Conservation (phyloP, 2,113 vertebrate species). For the Sporophila hypoxantha region DNA sequence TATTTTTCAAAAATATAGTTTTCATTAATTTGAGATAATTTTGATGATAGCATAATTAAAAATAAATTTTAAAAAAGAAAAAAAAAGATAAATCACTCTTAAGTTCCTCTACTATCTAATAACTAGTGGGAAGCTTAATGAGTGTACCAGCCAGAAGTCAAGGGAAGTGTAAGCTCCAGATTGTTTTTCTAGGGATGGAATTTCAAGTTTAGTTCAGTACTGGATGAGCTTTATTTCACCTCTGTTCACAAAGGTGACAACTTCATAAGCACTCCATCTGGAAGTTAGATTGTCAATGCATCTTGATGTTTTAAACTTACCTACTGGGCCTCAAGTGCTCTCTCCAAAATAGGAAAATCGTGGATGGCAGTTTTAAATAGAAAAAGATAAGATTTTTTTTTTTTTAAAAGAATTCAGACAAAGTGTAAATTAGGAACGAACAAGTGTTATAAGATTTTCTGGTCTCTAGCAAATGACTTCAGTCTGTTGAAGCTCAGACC, state of each 20-base stretch:
- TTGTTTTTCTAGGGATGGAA: not conserved
- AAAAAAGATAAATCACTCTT: not conserved
- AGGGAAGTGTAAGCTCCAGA: not conserved
- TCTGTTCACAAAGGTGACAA: not conserved
- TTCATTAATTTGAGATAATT: not conserved
- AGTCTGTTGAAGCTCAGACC: not conserved
- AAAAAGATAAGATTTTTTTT: not conserved
- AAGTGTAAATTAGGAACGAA: not conserved
- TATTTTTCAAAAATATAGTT: not conserved
- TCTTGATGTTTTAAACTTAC: not conserved
- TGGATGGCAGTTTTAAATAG: not conserved
- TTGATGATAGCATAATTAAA: not conserved
- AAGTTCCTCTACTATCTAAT: not conserved
- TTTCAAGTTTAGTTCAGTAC: not conserved
- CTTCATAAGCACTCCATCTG: not conserved
- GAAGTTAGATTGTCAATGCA: not conserved
- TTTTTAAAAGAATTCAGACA: no score
- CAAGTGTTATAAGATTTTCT: not conserved
- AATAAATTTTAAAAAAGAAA: no score
- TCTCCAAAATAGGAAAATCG: not conserved
- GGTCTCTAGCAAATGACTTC: accelerated
- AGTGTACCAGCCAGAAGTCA: not conserved
- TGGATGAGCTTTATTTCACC: not conserved
- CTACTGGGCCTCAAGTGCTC: not conserved
- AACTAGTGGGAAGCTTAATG: not conserved